Percentiles rank a stretch among this genome's conserved stretches.
These are phyloP conservation scores for Drosophila asahinai DNA, from an alignment of 1,140 invertebrate species.

Conservation along the genomic window DNA sequence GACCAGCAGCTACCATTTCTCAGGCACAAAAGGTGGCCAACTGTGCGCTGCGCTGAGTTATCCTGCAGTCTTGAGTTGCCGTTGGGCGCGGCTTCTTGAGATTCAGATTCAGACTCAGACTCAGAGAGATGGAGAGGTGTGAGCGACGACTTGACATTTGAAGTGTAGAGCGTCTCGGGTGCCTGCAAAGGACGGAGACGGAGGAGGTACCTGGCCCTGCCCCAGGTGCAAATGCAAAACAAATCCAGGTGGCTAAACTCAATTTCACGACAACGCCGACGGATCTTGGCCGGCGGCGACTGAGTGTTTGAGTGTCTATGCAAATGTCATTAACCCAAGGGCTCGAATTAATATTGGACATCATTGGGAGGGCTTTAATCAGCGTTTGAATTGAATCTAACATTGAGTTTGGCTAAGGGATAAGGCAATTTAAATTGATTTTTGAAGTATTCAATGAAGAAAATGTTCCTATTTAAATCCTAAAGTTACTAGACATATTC, in stretches of 20 bases:
- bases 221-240: conserved; percentile 38
- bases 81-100: conserved; percentile 35
- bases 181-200: conserved; percentile 3
- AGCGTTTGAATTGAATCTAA: conserved; percentile 16
- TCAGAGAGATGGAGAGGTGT: conserved; percentile 14
- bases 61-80: conserved; percentile 34
- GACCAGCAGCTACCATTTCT: conserved; percentile 33
- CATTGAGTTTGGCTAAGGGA: neutral
- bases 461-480: neutral
- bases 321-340: conserved; percentile 53
- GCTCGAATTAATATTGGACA: conserved; percentile 39
- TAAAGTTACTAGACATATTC: no score
- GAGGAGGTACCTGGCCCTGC: neutral
- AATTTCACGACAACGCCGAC: conserved; percentile 20
- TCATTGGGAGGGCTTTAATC: conserved; percentile 20
- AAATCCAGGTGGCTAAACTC: conserved; percentile 45
- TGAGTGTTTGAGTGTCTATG: conserved; percentile 25
- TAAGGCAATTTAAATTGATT: neutral
- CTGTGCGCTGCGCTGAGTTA: conserved; percentile 42
- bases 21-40: conserved; percentile 53
- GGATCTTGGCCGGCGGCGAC: conserved; percentile 22
- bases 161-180: conserved; percentile 42
- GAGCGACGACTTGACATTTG: conserved; percentile 52
- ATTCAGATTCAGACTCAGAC: conserved; percentile 27
- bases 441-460: neutral